Evolutionary conservation across 2,888 invertebrate genomes (phyloP), one percentile per base, ranked within the genome.

Genomic region (Seira ritae): DNA sequence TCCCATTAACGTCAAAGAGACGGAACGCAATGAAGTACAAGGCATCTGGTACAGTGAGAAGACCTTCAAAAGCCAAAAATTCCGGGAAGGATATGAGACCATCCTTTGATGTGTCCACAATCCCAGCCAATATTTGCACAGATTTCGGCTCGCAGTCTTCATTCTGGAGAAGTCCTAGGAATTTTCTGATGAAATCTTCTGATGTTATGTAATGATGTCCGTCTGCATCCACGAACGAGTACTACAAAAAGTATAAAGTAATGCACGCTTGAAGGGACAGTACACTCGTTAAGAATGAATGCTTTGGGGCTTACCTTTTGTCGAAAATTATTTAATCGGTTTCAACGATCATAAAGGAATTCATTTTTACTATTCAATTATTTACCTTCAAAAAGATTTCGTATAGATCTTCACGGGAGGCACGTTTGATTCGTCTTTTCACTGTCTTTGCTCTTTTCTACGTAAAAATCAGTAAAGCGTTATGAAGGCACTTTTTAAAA

Each of bases 21-120:
- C 92, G 92, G 89, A 93, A 93, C 72, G 93, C 93, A 12, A 92
- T 91, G 84, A 92, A 91, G 89, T 93, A 93, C 80, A 93, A 90
- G 66, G 92, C 92, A 90, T 93, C 93, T 2, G 93, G 93, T 10
- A 76, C 80, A 0, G 80, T 80, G 55, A 84, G 80, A 6, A 84
- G 23, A 0, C 84, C 84, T 60, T 84, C 84, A 55, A 84, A 84
- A 1, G 80, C 80, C 77, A 84, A 20, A 50, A 84, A 84, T 24
- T 84, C 80, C 0, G 81, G 73, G 20, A 82, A 84, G 10, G 86
- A 86, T 12, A 86, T 91, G 69, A 91, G 90, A 2, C 90, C 90
- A 89, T 90, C 90, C 88, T 90, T 90, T 69, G 90, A 90, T 0
- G 90, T 90, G 87, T 90, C 90, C 17, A 90, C 86, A 77, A 90